Base-by-base conservation (phyloP, 2,113 vertebrate species). In the Syngnathus scovelli region DNA sequence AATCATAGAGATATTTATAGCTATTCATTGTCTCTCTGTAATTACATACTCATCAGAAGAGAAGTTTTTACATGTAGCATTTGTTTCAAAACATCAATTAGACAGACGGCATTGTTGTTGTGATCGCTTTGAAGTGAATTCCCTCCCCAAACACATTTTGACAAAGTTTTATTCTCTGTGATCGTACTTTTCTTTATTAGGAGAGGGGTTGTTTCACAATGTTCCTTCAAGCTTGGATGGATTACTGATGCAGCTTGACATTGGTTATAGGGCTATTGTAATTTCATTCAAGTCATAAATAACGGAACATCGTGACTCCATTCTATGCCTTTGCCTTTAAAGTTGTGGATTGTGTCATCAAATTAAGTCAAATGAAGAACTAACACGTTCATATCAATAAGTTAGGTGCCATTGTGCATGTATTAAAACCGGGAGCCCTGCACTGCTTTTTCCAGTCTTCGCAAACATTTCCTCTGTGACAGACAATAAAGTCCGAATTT, bases 401-500 rank as follows among this genome's bases (percentile, higher is more conserved):
- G 41, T 19, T 0, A 38, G 7, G 27, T 51, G 27, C 64, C 62
- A 66, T 43, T 66, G 55, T 73, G 64, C 76, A 69, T 84, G 76
- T 68, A 62, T 69, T 39, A 63, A 64, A 80, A 83, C 78, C 74
- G 65, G 80, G 77, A 78, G 78, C 84, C 84, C 83, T 61, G 70
- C 78, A 58, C 73, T 72, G 21, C 83, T 80, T 88, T 74, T 81
- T 75, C 65, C 67, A 70, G 70, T 61, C 69, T 46, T 72, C 65
- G 84, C 85, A 89, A 90, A 92, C 90, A 92, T 90, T 83, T 92
- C 87, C 83, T 83, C 81, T 80, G 79, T 81, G 75, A 85, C 82
- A 91, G 90, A 92, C 94, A 90, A 93, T 91, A 92, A 92, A 92
- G 90, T 90, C 82, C 21, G 87, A 89, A 85, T 89, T 88, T 78